Percentiles rank a stretch among this genome's conserved stretches.
These are phyloP conservation scores for Tuberolachnus salignus DNA, from an alignment of 2,888 invertebrate genomes.

Conservation along the genomic window DNA sequence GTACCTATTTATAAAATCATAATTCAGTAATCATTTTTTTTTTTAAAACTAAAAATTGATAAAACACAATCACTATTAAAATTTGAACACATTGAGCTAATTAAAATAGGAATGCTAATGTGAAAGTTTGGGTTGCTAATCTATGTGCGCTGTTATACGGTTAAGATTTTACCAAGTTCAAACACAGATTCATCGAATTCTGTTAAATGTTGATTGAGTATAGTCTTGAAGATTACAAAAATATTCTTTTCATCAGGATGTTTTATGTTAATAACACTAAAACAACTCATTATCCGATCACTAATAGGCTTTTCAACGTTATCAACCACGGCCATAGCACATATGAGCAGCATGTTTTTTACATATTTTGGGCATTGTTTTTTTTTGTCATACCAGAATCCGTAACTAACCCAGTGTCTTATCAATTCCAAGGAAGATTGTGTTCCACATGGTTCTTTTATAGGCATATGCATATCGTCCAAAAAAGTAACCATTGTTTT, in stretches of 20 bases:
- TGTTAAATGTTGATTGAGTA: conserved; percentile 78
- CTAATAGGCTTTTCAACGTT: conserved; percentile 85
- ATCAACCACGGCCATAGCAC: conserved; percentile 80
- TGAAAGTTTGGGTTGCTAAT: too few relatives aligned
- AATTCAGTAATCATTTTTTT: too few relatives aligned
- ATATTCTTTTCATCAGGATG: conserved; percentile 82
- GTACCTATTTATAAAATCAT: too few relatives aligned
- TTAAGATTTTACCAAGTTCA: conserved; percentile 65
- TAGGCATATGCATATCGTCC: conserved; percentile 94
- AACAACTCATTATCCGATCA: conserved; percentile 77
- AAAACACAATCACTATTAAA: too few relatives aligned
- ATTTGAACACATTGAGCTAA: too few relatives aligned
- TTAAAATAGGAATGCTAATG: too few relatives aligned
- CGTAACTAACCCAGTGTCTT: conserved; percentile 85
- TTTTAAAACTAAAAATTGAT: too few relatives aligned
- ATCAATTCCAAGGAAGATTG: conserved; percentile 87
- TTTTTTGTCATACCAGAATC: conserved; percentile 72
- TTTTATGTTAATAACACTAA: conserved; percentile 78
- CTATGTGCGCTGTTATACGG: not conserved
- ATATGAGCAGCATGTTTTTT: conserved; percentile 78
- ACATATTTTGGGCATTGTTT: conserved; percentile 65
- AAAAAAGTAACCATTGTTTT: conserved; percentile 85
- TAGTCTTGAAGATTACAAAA: conserved; percentile 80
- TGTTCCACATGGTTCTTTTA: conserved; percentile 84
- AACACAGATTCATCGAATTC: conserved; percentile 79